Conservation (phyloP, 2,888 invertebrate species). For the Heliconius aoede region DNA sequence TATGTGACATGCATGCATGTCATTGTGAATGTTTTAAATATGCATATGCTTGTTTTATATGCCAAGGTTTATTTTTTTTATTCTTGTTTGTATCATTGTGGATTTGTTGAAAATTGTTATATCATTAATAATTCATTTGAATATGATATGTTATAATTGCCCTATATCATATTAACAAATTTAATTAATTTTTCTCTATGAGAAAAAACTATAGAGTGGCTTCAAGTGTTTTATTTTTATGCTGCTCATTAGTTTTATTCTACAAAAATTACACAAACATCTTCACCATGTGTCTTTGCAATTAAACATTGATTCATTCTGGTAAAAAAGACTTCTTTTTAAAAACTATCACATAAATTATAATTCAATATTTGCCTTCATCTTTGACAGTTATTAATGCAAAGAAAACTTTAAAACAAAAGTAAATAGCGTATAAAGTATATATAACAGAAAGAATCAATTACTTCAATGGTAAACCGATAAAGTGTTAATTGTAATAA, state of each 20-base stretch:
- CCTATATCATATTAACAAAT: too few relatives aligned
- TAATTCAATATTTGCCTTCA: neutral
- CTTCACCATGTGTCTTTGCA: neutral
- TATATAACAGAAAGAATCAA: neutral
- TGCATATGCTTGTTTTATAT: neutral
- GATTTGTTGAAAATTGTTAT: too few relatives aligned
- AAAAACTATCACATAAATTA: neutral
- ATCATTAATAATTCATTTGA: neutral
- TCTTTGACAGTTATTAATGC: neutral
- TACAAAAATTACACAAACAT: neutral
- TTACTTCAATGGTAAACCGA: neutral
- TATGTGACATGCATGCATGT: slow-evolving; percentile 30
- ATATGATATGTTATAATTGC: neutral
- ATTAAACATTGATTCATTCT: neutral
- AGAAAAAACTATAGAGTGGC: neutral
- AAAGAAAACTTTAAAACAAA: too few relatives aligned
- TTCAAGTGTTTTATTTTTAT: neutral
- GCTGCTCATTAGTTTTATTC: neutral
- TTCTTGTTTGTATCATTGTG: neutral
- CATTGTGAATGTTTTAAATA: slow-evolving; percentile 21
- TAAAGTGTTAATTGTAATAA: slow-evolving; percentile 16
- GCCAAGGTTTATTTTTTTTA: neutral
- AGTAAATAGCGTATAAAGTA: too few relatives aligned
- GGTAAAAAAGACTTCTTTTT: neutral
- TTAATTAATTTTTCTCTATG: neutral